A percentile compares a stretch with the other conserved stretches of the same genome.
phyloP scores from a whole-genome alignment of 2,113 vertebrate genomes.

The Syngnathus scovelli region DNA sequence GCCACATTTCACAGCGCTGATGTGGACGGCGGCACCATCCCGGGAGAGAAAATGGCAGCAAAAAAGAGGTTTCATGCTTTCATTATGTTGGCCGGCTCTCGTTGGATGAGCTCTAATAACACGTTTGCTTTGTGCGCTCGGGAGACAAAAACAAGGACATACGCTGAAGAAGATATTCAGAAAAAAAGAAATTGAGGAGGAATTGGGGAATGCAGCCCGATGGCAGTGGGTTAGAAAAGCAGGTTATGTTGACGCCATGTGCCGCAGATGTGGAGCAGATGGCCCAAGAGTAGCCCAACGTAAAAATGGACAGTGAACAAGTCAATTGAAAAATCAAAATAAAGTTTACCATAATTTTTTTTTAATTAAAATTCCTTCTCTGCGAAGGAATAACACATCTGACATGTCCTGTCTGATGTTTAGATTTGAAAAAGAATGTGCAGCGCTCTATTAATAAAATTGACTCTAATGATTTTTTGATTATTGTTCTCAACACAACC shows the following conservation, averaged over 20 bases:
- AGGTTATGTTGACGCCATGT: background rate
- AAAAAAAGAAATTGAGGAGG: background rate
- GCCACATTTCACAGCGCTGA: conserved; percentile 52
- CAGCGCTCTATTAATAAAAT: background rate
- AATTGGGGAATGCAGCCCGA: background rate
- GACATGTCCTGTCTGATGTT: background rate
- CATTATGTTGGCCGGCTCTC: conserved; percentile 51
- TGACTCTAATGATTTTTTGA: background rate
- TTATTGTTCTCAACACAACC: background rate
- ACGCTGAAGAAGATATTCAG: background rate
- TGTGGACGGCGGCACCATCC: conserved; percentile 52
- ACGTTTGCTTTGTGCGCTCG: conserved; percentile 13
- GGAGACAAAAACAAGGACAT: background rate
- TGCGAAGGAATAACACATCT: no score
- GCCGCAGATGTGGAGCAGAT: background rate
- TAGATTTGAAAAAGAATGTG: background rate
- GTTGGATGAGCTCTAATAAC: conserved; percentile 50
- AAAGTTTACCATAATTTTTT: no score
- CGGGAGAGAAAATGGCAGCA: conserved; percentile 39
- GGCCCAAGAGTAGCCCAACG: no score
- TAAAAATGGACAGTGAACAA: no score
- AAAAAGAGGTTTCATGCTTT: conserved; percentile 52
- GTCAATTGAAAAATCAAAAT: no score
- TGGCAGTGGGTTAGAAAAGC: background rate
- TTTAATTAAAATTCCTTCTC: no score